Percentiles rank a stretch among this genome's conserved stretches.
These are phyloP conservation scores for Drosophila pectinifera DNA, from an alignment of 1,140 invertebrate genomes.

Conservation along the genomic window DNA sequence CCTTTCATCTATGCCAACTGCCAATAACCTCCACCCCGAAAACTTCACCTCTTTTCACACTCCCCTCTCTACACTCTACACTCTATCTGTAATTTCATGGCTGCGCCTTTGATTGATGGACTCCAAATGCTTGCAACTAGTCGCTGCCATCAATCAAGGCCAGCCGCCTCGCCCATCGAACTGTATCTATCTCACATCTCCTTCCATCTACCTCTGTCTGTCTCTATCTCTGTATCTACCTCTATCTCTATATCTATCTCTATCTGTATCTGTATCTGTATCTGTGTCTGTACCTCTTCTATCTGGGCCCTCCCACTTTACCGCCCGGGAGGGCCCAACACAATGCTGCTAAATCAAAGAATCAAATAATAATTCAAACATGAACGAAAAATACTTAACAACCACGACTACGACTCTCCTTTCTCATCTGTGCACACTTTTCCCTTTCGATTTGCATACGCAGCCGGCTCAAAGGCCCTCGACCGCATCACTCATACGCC, in stretches of 20 bases:
- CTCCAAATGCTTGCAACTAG: slow-evolving; percentile 76
- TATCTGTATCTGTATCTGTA: slow-evolving; percentile 51
- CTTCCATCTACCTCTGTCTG: slow-evolving; percentile 33
- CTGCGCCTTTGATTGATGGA: slow-evolving; percentile 72
- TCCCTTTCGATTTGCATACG: slow-evolving; percentile 65
- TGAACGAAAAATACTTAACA: slow-evolving; percentile 66
- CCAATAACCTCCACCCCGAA: slow-evolving; percentile 46
- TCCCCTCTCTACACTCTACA: slow-evolving; percentile 30
- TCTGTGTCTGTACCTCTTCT: slow-evolving; percentile 54
- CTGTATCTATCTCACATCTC: slow-evolving; percentile 53
- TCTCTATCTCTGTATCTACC: slow-evolving; percentile 42
- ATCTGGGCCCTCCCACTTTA: slow-evolving; percentile 68
- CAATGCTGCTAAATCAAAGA: slow-evolving; percentile 84
- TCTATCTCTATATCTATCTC: slow-evolving; percentile 38
- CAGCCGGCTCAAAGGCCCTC: slow-evolving; percentile 42
- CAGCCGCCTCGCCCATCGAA: slow-evolving; percentile 50
- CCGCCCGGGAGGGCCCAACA: slow-evolving; percentile 70
- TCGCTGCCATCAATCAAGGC: slow-evolving; percentile 75
- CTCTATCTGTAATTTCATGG: slow-evolving; percentile 48
- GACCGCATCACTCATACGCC: slow-evolving; percentile 74
- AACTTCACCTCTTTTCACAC: slow-evolving; percentile 40
- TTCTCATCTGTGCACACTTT: slow-evolving; percentile 40
- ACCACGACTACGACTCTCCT: slow-evolving; percentile 43
- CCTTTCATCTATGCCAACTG: slow-evolving; percentile 56
- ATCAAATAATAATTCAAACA: slow-evolving; percentile 82